These are phyloP conservation scores for Heliconius congener DNA, from an alignment of 1,140 invertebrate genomes.

Conservation along the genomic window DNA sequence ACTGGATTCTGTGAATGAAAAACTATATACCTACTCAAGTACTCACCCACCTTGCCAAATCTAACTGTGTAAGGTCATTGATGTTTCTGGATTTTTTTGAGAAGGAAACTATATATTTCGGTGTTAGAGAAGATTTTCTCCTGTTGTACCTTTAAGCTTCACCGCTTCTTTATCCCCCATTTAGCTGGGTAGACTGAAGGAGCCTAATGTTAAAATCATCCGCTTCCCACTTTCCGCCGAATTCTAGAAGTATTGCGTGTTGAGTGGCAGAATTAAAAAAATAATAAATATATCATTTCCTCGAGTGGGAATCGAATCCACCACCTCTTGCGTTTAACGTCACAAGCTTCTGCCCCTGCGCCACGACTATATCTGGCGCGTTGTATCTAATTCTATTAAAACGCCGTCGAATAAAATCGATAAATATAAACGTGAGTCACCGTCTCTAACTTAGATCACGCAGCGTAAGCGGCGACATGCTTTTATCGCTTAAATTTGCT, in stretches of 20 bases:
- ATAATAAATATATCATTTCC: too few species aligned
- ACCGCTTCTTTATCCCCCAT: too few species aligned
- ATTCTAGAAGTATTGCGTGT: too few species aligned
- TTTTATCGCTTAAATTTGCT: constrained; percentile 14
- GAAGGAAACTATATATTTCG: constrained; percentile 11
- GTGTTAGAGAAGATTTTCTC: constrained; percentile 21
- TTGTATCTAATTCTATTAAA: constrained; percentile 35
- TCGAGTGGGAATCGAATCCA: too few species aligned
- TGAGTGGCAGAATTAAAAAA: too few species aligned
- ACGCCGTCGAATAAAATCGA: constrained; percentile 49
- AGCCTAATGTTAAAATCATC: too few species aligned
- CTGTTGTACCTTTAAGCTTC: constrained; percentile 13
- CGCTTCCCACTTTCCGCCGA: too few species aligned
- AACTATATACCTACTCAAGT: constrained; percentile 49
- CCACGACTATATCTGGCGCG: not conserved
- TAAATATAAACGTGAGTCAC: constrained; percentile 60
- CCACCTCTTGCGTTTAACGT: too few species aligned
- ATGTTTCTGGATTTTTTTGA: constrained; percentile 15
- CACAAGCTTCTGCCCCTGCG: too few species aligned
- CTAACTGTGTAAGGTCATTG: constrained; percentile 46
- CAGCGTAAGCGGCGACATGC: constrained; percentile 26
- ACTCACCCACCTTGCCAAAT: constrained; percentile 29
- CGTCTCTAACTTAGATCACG: constrained; percentile 54
- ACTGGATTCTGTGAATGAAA: constrained; percentile 61
- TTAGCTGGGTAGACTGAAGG: too few species aligned